These are phyloP conservation scores for Acrocephalus kingi DNA, from an alignment of 2,113 vertebrate genomes.

Conservation along the genomic window DNA sequence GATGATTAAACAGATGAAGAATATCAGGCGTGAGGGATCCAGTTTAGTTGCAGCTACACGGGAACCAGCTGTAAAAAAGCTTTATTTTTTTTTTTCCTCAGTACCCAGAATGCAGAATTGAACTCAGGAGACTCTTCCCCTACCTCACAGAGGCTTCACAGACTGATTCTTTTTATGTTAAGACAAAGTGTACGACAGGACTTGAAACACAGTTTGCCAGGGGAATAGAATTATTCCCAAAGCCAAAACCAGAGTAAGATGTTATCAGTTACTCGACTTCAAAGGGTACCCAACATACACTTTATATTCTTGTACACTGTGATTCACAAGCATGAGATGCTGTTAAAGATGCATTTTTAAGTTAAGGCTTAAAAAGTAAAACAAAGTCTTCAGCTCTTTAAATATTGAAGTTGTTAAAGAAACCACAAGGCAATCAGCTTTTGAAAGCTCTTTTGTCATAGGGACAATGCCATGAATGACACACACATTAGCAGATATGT, in stretches of 20 bases:
- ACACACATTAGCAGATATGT: not conserved
- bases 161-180: not conserved
- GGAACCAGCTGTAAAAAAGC: not conserved
- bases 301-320: not conserved
- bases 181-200: not conserved
- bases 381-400: not conserved
- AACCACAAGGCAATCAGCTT: slow-evolving; percentile 17
- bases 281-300: not conserved
- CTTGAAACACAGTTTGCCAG: not conserved
- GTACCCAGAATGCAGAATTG: not conserved
- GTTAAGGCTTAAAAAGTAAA: not conserved
- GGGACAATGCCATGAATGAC: not conserved
- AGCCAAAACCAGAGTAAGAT: not conserved
- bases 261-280: not conserved
- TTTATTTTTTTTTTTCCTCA: not conserved
- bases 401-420: not conserved
- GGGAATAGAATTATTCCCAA: not conserved
- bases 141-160: not conserved
- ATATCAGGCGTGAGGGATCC: not conserved
- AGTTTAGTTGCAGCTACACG: not conserved
- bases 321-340: not conserved
- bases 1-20: not conserved
- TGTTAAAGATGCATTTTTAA: not conserved
- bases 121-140: not conserved
- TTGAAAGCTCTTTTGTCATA: not conserved